phyloP scores from a whole-genome alignment of 2,113 vertebrate genomes.

The Pseudorasbora parva region DNA sequence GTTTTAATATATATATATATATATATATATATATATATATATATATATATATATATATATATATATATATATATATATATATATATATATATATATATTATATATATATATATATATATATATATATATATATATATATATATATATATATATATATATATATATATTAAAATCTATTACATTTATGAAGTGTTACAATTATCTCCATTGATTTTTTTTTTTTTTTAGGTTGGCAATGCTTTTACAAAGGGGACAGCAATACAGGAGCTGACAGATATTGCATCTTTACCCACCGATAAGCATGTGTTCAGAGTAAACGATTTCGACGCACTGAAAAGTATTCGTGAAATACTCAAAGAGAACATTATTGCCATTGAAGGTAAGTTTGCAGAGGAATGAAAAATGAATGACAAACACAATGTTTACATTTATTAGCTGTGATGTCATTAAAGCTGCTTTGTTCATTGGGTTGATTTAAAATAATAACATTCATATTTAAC shows the following conservation, averaged over 20 bases:
- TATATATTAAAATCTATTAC: neutral
- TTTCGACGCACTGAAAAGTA: constrained; percentile 76
- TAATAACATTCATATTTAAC: no score
- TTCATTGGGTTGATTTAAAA: no score
- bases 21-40: no score
- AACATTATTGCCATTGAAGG: constrained; percentile 88
- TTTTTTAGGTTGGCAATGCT: constrained; percentile 72
- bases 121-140: no score
- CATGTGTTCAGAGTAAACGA: constrained; percentile 75
- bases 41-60: no score
- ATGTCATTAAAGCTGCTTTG: no score
- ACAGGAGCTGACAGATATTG: constrained; percentile 65
- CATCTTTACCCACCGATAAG: constrained; percentile 60
- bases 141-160: no score
- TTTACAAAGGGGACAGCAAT: fast-evolving
- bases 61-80: no score
- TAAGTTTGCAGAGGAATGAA: constrained; percentile 48
- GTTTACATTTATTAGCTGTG: neutral
- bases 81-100: no score
- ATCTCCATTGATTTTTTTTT: neutral
- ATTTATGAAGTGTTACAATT: no score
- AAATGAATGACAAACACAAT: neutral
- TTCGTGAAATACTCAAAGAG: constrained; percentile 75
- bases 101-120: no score
- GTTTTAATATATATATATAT: no score